Percentiles rank a stretch among this genome's conserved stretches.
Conservation (phyloP, 2,113 vertebrate species). For the Apistogramma diplotaenia region DNA sequence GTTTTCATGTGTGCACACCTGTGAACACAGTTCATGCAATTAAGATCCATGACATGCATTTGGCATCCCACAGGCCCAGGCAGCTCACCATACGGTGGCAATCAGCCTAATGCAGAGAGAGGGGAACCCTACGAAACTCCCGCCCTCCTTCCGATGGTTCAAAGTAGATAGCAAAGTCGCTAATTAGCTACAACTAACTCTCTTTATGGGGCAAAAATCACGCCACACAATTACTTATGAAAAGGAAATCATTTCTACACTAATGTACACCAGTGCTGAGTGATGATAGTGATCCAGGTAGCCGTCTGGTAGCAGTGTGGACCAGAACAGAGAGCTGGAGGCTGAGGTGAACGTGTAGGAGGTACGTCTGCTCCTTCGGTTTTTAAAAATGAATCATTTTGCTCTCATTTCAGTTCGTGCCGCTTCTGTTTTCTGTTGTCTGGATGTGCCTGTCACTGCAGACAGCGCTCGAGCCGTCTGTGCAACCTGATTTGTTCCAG, state of each 20-base stretch:
- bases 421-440: background rate
- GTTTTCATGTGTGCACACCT: background rate
- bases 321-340: background rate
- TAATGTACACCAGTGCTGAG: background rate
- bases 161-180: background rate
- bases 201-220: background rate
- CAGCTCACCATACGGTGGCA: background rate
- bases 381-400: background rate
- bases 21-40: background rate
- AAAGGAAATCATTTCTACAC: background rate
- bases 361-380: background rate
- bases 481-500: background rate
- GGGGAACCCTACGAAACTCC: background rate
- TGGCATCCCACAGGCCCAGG: background rate
- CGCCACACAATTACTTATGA: background rate
- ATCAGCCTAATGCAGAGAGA: background rate
- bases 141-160: background rate
- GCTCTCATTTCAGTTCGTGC: accelerated
- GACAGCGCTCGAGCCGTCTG: background rate
- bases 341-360: background rate
- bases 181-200: background rate
- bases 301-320: background rate
- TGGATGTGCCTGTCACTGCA: too few species aligned
- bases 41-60: background rate
- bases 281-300: background rate